A percentile compares a stretch with the other conserved stretches of the same genome.
These are phyloP conservation scores for Drosophila nigrodunni DNA, from an alignment of 1,140 invertebrate genomes.

Conservation along the genomic window DNA sequence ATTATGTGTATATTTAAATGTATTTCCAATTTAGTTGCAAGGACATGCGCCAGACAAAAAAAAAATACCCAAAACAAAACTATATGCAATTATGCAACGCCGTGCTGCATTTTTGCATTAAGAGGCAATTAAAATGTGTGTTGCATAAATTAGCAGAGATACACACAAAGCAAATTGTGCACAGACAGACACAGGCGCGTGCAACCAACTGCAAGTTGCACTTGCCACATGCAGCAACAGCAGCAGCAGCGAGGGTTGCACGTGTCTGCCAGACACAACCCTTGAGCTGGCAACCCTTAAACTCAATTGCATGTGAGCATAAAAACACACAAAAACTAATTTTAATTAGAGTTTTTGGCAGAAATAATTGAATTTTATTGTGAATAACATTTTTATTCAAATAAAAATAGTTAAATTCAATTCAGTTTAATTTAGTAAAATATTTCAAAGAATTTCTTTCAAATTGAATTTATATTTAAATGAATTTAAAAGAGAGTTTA, in stretches of 20 bases:
- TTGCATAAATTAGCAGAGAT: constrained; percentile 45
- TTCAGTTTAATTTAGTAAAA: too few relatives aligned
- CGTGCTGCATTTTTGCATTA: constrained; percentile 37
- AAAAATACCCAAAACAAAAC: background rate
- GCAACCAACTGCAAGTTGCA: constrained; percentile 37
- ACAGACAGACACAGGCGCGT: constrained; percentile 1
- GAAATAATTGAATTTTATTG: background rate
- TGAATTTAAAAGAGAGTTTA: too few relatives aligned
- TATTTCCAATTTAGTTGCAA: constrained; percentile 48
- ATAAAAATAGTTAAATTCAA: too few relatives aligned
- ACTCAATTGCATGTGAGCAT: background rate
- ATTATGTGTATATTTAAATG: constrained; percentile 43
- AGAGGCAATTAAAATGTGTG: constrained; percentile 45
- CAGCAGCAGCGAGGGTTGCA: constrained; percentile 19
- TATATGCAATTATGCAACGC: constrained; percentile 58
- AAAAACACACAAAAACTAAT: background rate
- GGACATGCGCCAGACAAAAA: constrained; percentile 30
- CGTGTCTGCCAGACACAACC: constrained; percentile 7
- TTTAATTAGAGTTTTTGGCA: background rate
- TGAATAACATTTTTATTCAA: background rate
- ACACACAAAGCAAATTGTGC: background rate
- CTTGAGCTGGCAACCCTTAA: constrained; percentile 14
- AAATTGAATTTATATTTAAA: too few relatives aligned
- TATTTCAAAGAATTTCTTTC: too few relatives aligned
- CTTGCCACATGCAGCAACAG: constrained; percentile 8